Base-by-base conservation (phyloP, 2,113 vertebrate genomes). In the Ia io region DNA sequence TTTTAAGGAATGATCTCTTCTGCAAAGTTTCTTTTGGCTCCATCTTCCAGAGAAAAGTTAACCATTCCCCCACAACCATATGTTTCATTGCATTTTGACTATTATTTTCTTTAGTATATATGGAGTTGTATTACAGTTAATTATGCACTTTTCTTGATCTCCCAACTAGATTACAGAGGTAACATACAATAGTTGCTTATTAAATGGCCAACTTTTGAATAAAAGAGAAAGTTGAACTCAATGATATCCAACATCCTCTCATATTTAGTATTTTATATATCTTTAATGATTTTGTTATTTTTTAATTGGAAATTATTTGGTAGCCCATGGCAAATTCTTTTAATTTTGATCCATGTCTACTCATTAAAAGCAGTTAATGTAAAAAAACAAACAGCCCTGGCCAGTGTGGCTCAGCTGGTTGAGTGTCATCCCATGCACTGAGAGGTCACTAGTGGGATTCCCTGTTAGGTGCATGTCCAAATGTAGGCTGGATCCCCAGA, bases 271-370 rank as follows among this genome's bases (percentile, higher is more conserved):
- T 82, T 96, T 86, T 47, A 89, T 67, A 37, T 74, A 79, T 25
- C 42, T 85, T 95, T 88, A 94, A 74, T 77, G 79, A 90, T 89
- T 78, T 18, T 90, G 35, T 63, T 93, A 85, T 63, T 79, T 96
- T 84, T 71, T 17, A 86, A 53, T 86, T 95, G 49, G 59, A 93
- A 94, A 40, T 23, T 86, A 74, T 53, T 87, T 69, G n/a, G 56
- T 65, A 84, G 49, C 37, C 56, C 32, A 42, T 86, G 32, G n/a
- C 9, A 93, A 79, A 86, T 87, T 88, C n/a, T 73, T 80, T 83
- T 94, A 44, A 85, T 89, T 94, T 91, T 95, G 56, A 91, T 89
- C 32, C 56, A 40, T 47, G 10, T 5, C 32, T 49, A 76, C 23
- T 92, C 25, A 95, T 84, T 90, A 93, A 90, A 96, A 91, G 67